These are phyloP conservation scores for Turdus rufiventris DNA, from an alignment of 2,113 vertebrate genomes.

Conservation along the genomic window DNA sequence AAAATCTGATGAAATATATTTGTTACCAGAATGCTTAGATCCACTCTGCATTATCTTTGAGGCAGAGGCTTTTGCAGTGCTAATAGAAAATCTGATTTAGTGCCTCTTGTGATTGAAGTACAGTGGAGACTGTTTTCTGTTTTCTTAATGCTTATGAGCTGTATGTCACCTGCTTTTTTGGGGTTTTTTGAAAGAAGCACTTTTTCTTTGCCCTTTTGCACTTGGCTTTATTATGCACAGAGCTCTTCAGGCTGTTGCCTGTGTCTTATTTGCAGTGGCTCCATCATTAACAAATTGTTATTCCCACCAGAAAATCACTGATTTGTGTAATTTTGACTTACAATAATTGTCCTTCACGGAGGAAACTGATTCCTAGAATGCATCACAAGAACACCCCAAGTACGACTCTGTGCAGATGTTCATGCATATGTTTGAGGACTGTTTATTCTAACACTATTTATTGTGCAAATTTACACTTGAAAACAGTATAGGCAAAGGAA, in stretches of 20 bases:
- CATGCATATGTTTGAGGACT: neutral
- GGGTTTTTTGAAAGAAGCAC: neutral
- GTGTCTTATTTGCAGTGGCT: neutral
- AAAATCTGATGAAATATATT: neutral
- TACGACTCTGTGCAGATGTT: neutral
- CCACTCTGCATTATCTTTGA: neutral
- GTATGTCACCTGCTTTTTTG: neutral
- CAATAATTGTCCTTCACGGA: neutral
- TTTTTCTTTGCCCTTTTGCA: constrained; percentile 1
- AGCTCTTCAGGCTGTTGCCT: neutral
- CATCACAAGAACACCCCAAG: neutral
- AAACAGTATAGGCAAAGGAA: neutral
- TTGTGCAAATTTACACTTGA: neutral
- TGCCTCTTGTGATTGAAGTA: neutral
- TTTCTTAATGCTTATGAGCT: neutral
- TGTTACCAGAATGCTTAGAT: neutral
- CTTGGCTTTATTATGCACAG: neutral
- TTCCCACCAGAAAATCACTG: neutral
- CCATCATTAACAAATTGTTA: neutral
- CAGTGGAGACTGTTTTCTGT: neutral
- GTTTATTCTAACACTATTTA: neutral
- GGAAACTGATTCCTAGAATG: neutral
- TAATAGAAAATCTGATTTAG: neutral
- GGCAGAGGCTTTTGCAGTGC: neutral
- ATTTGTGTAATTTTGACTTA: neutral